Conservation (phyloP, 2,888 invertebrate species). For the Pyrochroa serraticornis region DNA sequence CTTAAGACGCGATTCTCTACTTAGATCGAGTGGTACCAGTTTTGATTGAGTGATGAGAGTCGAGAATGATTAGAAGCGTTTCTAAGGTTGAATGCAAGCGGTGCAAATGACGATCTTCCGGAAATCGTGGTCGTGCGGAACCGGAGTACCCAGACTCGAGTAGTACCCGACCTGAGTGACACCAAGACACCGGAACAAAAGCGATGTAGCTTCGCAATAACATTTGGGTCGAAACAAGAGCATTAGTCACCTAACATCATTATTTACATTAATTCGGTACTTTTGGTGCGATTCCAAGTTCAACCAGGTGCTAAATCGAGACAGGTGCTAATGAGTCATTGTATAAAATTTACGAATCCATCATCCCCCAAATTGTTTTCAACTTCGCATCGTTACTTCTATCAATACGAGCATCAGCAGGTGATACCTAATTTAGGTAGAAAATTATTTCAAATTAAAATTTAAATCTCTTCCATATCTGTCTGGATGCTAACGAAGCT, state of each 20-base stretch:
- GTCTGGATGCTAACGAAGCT: too few species aligned
- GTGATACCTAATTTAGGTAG: background rate
- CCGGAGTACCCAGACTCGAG: slow-evolving; percentile 18
- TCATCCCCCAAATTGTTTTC: slow-evolving; percentile 2
- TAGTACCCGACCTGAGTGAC: slow-evolving; percentile 30
- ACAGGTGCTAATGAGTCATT: slow-evolving; percentile 15
- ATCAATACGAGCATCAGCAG: slow-evolving; percentile 1
- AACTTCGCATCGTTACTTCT: background rate
- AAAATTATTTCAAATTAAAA: background rate
- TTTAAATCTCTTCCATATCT: too few species aligned
- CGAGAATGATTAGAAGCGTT: too few species aligned
- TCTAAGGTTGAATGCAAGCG: background rate
- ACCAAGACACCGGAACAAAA: slow-evolving; percentile 39
- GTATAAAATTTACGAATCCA: background rate
- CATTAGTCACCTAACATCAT: background rate
- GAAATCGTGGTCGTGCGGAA: slow-evolving; percentile 38
- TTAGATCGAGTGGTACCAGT: too few species aligned
- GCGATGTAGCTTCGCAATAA: background rate
- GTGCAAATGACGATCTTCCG: slow-evolving; percentile 18
- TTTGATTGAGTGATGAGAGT: too few species aligned
- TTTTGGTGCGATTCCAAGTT: background rate
- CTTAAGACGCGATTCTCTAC: too few species aligned
- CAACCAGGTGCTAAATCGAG: slow-evolving; percentile 15
- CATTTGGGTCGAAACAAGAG: background rate
- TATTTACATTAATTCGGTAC: slow-evolving; percentile 4